Conservation (phyloP, 2,888 invertebrate species). For the Diarsia dahlii region DNA sequence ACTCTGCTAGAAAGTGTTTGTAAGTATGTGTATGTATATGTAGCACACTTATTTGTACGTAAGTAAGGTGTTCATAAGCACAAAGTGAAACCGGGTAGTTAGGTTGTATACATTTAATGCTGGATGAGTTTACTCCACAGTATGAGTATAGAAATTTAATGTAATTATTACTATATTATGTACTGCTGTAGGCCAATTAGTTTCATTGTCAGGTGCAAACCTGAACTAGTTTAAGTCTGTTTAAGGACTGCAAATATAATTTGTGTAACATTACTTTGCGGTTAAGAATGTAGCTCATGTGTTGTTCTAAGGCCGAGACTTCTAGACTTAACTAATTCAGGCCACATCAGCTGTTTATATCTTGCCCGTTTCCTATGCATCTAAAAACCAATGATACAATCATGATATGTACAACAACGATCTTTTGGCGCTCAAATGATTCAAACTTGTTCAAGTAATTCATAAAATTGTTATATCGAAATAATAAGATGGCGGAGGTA, state of each 20-base stretch:
- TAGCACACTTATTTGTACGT: conserved; percentile 37
- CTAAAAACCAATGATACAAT: neutral
- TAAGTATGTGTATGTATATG: conserved; percentile 31
- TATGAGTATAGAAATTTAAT: conserved; percentile 46
- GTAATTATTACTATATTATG: conserved; percentile 17
- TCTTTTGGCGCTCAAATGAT: neutral
- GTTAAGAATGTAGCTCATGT: conserved; percentile 35
- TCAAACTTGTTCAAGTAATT: neutral
- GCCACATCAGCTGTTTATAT: conserved; percentile 27
- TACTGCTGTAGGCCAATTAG: conserved; percentile 44
- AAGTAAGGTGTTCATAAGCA: conserved; percentile 45
- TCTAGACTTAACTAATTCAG: conserved; percentile 29
- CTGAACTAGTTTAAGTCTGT: conserved; percentile 20
- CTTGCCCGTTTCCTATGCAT: neutral
- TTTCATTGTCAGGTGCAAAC: conserved; percentile 7
- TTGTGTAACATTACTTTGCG: conserved; percentile 59
- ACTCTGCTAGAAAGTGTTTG: conserved; percentile 42
- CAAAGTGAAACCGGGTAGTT: conserved; percentile 55
- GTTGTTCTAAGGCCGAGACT: conserved; percentile 15
- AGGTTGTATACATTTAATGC: conserved; percentile 38
- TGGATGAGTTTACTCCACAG: conserved; percentile 61
- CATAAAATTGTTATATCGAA: neutral
- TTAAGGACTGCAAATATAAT: conserved; percentile 49
- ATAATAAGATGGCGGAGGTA: neutral
- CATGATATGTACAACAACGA: neutral